phyloP scores from a whole-genome alignment of 1,140 invertebrate genomes.

The Venturia canescens region DNA sequence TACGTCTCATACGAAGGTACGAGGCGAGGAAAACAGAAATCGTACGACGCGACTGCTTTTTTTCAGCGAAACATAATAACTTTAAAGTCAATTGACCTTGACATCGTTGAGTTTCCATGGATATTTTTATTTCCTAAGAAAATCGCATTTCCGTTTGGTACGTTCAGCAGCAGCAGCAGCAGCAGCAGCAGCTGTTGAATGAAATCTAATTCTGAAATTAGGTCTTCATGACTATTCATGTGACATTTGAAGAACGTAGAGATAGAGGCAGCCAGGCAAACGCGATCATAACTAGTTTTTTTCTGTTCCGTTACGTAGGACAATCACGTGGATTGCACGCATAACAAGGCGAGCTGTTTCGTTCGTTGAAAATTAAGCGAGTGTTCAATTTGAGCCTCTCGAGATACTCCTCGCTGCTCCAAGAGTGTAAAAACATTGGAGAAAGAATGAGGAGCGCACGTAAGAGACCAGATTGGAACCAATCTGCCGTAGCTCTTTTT shows the following conservation, averaged over 20 bases:
- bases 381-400: conserved; percentile 7
- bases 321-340: conserved; percentile 28
- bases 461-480: background rate
- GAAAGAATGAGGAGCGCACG: background rate
- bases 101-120: background rate
- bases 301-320: conserved; percentile 1
- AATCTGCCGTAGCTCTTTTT: background rate
- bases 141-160: background rate
- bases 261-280: too few species aligned
- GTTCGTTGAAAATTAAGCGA: conserved; percentile 3
- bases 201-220: conserved; percentile 21
- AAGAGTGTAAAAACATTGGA: background rate
- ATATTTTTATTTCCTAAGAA: background rate
- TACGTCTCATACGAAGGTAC: too few species aligned
- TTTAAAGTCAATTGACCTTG: too few species aligned
- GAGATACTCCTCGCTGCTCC: background rate
- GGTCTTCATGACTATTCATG: background rate
- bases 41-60: too few species aligned
- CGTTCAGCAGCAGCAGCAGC: too few species aligned
- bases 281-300: background rate
- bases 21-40: too few species aligned
- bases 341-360: background rate
- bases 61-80: too few species aligned
- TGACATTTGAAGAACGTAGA: background rate
- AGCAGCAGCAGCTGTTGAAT: conserved; percentile 5